Base-by-base conservation (phyloP, 1,140 invertebrate genomes). In the Pissodes strobi region DNA sequence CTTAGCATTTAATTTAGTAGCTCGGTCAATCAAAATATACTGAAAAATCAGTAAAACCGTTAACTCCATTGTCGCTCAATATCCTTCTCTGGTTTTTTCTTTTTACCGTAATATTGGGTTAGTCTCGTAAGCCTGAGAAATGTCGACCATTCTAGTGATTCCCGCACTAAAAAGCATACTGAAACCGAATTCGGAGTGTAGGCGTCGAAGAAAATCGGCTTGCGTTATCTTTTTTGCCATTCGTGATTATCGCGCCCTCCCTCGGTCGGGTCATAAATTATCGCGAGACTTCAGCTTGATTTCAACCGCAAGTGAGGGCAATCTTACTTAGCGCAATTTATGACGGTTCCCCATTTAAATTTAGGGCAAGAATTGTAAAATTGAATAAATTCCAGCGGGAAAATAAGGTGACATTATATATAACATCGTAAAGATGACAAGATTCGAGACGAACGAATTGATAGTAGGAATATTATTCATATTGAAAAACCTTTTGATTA, bases 161-260 rank as follows among this genome's bases (percentile, higher is more conserved):
- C 10, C 17, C 53, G 53, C 21, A 57, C 53, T 57, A 41, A 57
- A 57, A 57, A 72, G 72, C 72, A 73, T 71, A 73, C 72, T 73
- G 72, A 72, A 71, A 67, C 60, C 66, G 70, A 70, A 70, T 43
- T 27, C 38, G 68, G 34, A 65, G 67, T n/a, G n/a, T 64, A 68
- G 56, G 65, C 71, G 64, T 67, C 59, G 66, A 72, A 73, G 71
- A 70, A 75, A 75, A 75, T 74, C 74, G 66, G 74, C 74, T 75
- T 75, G 62, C 72, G 74, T 75, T 75, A 75, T 75, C 74, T 75
- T 75, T 75, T 75, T 75, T 75, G 65, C 74, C 74, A 75, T 75
- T 75, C 74, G 67, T 68, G 71, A 73, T 75, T 75, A 75, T 74
- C 69, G 68, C 68, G 66, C 45, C 66, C 60, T 64, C 56, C 68